Evolutionary conservation across 2,888 invertebrate species (phyloP).

Genomic region (Octodonta nipae): DNA sequence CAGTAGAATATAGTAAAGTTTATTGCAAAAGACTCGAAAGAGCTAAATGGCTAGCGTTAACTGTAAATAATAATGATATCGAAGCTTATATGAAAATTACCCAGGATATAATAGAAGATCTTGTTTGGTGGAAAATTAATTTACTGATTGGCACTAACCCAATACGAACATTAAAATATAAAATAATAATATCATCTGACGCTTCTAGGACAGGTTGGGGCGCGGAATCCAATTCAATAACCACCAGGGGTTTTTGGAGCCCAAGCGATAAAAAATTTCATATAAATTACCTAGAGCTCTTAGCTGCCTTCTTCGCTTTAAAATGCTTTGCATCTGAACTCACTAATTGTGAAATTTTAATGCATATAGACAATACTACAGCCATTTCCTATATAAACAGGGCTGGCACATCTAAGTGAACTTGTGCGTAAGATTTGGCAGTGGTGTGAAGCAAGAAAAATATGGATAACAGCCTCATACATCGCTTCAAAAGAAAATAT

Average conservation of each 20-base stretch:
- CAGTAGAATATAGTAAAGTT: conserved; percentile 21
- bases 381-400: conserved; percentile 12
- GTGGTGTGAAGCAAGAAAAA: conserved; percentile 11
- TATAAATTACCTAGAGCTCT: conserved; percentile 12
- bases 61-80: conserved; percentile 2
- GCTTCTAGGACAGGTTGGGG: conserved; percentile 16
- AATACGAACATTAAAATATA: conserved; percentile 4
- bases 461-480: conserved; percentile 11
- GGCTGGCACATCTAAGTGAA: conserved; percentile 10
- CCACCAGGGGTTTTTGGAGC: conserved; percentile 15
- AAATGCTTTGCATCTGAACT: conserved; percentile 10
- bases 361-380: conserved; percentile 11
- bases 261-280: conserved; percentile 7
- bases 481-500: conserved; percentile 8
- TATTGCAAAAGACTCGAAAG: conserved; percentile 19
- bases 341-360: conserved; percentile 7
- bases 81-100: conserved; percentile 3
- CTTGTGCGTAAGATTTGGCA: conserved; percentile 10
- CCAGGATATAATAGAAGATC: conserved; percentile 1
- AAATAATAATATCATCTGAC: conserved; percentile 12
- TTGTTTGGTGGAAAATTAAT: conserved; percentile 7
- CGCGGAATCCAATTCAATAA: conserved; percentile 8
- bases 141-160: conserved; percentile 1
- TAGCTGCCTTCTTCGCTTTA: conserved; percentile 9
- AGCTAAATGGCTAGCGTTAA: conserved; percentile 11